These are phyloP conservation scores for Drosophila monieri DNA, from an alignment of 2,888 invertebrate species.

Conservation along the genomic window DNA sequence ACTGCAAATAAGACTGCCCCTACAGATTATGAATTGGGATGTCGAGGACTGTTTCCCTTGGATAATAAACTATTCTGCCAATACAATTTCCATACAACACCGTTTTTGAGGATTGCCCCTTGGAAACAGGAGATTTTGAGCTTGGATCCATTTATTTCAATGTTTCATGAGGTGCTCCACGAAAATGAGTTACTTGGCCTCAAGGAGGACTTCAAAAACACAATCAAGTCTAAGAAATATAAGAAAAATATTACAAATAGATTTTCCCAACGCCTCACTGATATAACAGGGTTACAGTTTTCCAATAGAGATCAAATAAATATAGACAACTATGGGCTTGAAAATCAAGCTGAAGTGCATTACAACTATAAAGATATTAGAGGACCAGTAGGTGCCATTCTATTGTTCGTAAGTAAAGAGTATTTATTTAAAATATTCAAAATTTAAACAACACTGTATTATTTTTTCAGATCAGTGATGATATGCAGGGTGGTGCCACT, in stretches of 20 bases:
- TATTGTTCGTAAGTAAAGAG: slow-evolving; percentile 49
- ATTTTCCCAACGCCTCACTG: slow-evolving; percentile 45
- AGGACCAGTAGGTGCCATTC: slow-evolving; percentile 45
- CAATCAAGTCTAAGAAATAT: slow-evolving; percentile 1
- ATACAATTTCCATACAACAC: slow-evolving; percentile 38
- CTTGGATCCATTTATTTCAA: slow-evolving; percentile 50
- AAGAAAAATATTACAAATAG: background rate
- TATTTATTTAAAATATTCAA: background rate
- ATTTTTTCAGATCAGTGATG: slow-evolving; percentile 46
- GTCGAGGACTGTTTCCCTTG: slow-evolving; percentile 35
- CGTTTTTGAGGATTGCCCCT: slow-evolving; percentile 54
- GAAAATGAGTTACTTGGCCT: slow-evolving; percentile 44
- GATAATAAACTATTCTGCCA: slow-evolving; percentile 42
- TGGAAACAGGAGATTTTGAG: slow-evolving; percentile 54
- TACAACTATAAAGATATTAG: background rate
- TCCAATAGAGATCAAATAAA: background rate
- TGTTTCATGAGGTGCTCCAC: slow-evolving; percentile 49
- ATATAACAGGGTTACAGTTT: slow-evolving; percentile 46
- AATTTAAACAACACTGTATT: background rate
- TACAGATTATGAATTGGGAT: slow-evolving; percentile 37
- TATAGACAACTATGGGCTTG: background rate
- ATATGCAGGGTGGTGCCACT: slow-evolving; percentile 49
- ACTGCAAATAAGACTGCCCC: background rate
- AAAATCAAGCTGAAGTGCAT: background rate
- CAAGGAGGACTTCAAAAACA: background rate